A percentile compares a stretch with the other conserved stretches of the same genome.
phyloP scores from a whole-genome alignment of 2,888 invertebrate genomes.

The Caradrina clavipalpis region DNA sequence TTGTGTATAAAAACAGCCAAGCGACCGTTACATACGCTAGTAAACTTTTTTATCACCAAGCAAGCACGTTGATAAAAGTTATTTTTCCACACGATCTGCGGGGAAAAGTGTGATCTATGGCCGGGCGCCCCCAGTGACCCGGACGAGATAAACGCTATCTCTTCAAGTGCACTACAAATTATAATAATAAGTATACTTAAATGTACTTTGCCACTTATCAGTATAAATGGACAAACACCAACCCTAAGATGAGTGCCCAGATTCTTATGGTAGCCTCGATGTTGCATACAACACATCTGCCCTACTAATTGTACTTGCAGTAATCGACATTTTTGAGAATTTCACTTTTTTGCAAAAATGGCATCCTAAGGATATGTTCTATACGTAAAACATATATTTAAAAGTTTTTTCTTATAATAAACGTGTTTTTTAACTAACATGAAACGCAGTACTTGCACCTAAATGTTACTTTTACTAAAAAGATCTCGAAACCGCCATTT shows the following conservation, averaged over 20 bases:
- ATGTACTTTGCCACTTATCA: constrained; percentile 48
- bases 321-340: no score
- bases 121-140: constrained; percentile 69
- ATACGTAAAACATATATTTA: no score
- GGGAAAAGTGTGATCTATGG: constrained; percentile 73
- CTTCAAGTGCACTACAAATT: constrained; percentile 75
- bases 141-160: constrained; percentile 74
- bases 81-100: constrained; percentile 67
- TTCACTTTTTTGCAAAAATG: no score
- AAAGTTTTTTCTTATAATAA: no score
- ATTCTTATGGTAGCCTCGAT: not conserved
- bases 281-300: not conserved
- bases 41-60: constrained; percentile 41
- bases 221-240: constrained; percentile 58
- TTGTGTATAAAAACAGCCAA: constrained; percentile 24
- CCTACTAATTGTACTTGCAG: no score
- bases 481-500: no score
- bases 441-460: no score
- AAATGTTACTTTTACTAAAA: no score
- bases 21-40: constrained; percentile 3
- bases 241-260: constrained; percentile 24
- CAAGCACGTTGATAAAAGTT: constrained; percentile 48
- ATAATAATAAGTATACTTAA: constrained; percentile 64
- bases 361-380: no score
- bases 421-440: no score